Evolutionary conservation across 92 coral and sea anemone genomes (phyloP).

Genomic region (Porites rus): DNA sequence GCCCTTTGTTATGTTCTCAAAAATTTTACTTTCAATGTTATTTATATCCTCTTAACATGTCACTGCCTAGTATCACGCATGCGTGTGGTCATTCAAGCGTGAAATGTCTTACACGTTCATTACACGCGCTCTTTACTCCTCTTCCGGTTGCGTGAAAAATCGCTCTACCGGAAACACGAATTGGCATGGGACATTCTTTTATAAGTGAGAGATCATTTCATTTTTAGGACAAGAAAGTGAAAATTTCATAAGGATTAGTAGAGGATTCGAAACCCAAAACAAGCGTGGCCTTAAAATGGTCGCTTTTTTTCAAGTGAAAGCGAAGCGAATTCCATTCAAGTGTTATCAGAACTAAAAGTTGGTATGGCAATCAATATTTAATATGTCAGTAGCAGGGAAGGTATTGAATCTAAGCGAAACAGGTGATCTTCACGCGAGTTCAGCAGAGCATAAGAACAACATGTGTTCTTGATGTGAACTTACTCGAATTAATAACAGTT

Average conservation of each 20-base stretch:
- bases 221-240: slow-evolving; percentile 20
- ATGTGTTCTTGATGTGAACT: slow-evolving; percentile 49
- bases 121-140: slow-evolving; percentile 65
- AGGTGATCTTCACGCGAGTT: slow-evolving; percentile 78
- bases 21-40: slow-evolving; percentile 75
- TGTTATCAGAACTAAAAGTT: slow-evolving; percentile 81
- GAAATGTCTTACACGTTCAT: slow-evolving; percentile 70
- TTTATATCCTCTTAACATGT: slow-evolving; percentile 83
- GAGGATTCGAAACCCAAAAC: neutral
- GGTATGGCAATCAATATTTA: slow-evolving; percentile 85
- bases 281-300: neutral
- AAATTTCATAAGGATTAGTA: neutral
- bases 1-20: slow-evolving; percentile 88
- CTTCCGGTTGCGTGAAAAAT: slow-evolving; percentile 89
- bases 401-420: slow-evolving; percentile 79
- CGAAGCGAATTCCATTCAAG: slow-evolving; percentile 78
- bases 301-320: slow-evolving; percentile 25
- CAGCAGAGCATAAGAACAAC: slow-evolving; percentile 67
- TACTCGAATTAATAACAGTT: neutral
- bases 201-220: neutral
- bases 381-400: slow-evolving; percentile 64
- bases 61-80: slow-evolving; percentile 68
- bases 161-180: slow-evolving; percentile 42
- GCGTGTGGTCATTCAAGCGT: slow-evolving; percentile 78
- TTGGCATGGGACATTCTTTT: slow-evolving; percentile 7